Evolutionary conservation across 2,113 vertebrate species (phyloP), one percentile per base, ranked within the genome.

Genomic region (Halichoeres trimaculatus): DNA sequence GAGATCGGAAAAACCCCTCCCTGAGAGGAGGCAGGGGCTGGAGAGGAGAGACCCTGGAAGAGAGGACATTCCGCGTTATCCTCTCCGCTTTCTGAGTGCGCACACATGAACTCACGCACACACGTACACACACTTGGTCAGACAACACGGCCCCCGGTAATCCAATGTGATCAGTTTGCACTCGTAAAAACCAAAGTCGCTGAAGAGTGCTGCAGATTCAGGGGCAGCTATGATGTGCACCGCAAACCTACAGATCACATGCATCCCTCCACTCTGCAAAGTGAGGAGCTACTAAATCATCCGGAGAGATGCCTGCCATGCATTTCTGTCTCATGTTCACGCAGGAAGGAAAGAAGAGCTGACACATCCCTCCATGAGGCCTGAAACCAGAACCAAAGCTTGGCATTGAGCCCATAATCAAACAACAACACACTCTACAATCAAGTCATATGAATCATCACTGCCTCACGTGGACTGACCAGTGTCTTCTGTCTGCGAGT

Each of bases 1-100:
- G 83, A 80, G 88, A 88, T 85, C 71, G 88, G 90, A 91, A 92
- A 91, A 91, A 83, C 70, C 90, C 87, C 86, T 62, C 89, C 86
- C 90, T 40, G 55, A 67, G 77, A 65, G 72, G 76, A 85, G 78
- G 68, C 67, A 65, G 74, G 68, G 68, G 69, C 69, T 90, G 90
- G 84, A 80, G 8, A 63, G 64, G 89, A 84, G 79, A 84, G 69
- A 81, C 81, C 76, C 73, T 57, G 75, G 77, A 84, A 81, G 76
- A 83, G 74, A 75, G 65, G 78, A 78, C 83, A 86, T 89, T 84
- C 78, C 83, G 85, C 88, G 88, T 88, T 86, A 85, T 85, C 89
- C 82, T 62, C 63, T 80, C 89, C 82, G 59, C 63, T 80, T 86
- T 69, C 20, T 10, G 53, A 17, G 64, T 71, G 30, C 30, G 30